Base-by-base conservation (phyloP, 2,888 invertebrate genomes). In the Acanthosepion lycidas region DNA sequence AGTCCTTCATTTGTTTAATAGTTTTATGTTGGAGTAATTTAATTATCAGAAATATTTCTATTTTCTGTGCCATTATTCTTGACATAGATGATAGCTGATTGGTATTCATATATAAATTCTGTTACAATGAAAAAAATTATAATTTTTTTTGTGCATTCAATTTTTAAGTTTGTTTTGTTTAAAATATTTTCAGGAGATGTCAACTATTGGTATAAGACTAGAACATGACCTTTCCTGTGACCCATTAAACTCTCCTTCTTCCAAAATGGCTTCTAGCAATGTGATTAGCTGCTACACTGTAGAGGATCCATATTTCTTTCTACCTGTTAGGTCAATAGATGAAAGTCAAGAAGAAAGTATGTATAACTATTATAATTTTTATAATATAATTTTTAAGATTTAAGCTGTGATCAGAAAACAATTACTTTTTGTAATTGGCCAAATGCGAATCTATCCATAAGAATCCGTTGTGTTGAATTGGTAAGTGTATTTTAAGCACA, bases 321-420 rank as follows among this genome's bases (percentile, higher is more conserved):
- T 96, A 33, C 95, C 96, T 1, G 59, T 95, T 18, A 95, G 94
- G 78, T 94, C 96, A 18, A 95, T 95, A 20, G 95, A 96, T 49
- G 96, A 96, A 28, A 97, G 97, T 93, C 97, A 97, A 0, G 96
- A 96, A 95, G 97, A 97, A 94, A 97, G 93, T 93, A 93, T 97
- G 95, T 96, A 97, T 96, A 95, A 94, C 96, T 94, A 18, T 94
- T 48, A 48, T 78, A 1, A 48, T 48, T 9, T 48, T 12, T 92
- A 55, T 92, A 26, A 26, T 92, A 2, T 48, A 49, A 91, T 91
- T 42, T 6, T 23, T 91, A 91, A 28, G 91, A 91, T 91, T 23
- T 48, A n/a, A 12, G 48, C 33, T 91, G n/a, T 91, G 0, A 20
- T n/a, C 48, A 42, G n/a, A 91, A n/a, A 91, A 1, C 6, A 18